phyloP scores from a whole-genome alignment of 1,140 invertebrate species.

The Hirudo medicinalis region DNA sequence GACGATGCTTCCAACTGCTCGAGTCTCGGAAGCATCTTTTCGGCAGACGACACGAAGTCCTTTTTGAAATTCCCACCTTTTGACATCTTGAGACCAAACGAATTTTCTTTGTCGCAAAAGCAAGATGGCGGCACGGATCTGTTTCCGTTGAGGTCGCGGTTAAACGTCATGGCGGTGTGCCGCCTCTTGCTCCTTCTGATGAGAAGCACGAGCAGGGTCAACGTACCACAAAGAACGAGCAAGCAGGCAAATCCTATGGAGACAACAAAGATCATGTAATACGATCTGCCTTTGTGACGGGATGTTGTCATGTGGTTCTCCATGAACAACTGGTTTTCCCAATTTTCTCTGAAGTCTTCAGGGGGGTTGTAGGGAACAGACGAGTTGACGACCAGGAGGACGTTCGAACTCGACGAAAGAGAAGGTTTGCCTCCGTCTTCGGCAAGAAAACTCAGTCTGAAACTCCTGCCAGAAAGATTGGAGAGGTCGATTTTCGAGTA shows the following conservation, averaged over 20 bases:
- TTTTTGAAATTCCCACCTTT: too few species aligned
- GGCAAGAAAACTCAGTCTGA: neutral
- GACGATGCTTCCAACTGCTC: too few species aligned
- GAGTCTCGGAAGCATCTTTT: too few species aligned
- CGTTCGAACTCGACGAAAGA: neutral
- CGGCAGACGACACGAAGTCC: too few species aligned
- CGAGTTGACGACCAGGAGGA: neutral
- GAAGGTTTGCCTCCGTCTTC: conserved; percentile 3
- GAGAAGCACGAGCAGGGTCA: neutral
- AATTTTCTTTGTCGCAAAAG: too few species aligned
- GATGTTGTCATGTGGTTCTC: neutral
- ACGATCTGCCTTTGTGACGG: neutral
- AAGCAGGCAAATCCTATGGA: neutral
- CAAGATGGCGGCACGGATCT: too few species aligned
- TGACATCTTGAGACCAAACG: too few species aligned
- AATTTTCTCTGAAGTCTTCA: neutral
- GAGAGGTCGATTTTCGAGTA: neutral
- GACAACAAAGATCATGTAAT: neutral
- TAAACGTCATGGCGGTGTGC: neutral
- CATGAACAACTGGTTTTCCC: neutral
- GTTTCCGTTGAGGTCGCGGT: conserved; percentile 6
- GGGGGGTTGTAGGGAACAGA: neutral
- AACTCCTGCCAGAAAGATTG: neutral
- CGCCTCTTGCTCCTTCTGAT: neutral
- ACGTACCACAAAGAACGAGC: neutral